Percentiles rank a stretch among this genome's conserved stretches.
Evolutionary conservation across 2,888 invertebrate species (phyloP).

Genomic region (Drosophila histrio): DNA sequence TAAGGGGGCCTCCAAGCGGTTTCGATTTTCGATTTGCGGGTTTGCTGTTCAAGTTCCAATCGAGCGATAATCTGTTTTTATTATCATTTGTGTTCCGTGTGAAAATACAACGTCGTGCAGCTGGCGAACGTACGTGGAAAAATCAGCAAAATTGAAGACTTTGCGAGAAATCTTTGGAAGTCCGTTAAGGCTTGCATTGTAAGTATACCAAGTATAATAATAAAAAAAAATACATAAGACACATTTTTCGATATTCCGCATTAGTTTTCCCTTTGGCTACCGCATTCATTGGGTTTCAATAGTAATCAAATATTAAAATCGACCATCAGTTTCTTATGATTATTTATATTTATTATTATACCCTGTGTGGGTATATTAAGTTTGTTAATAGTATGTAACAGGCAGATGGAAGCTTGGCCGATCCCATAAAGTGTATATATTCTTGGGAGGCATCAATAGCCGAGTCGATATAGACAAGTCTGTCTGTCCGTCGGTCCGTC

Average conservation of each 20-base stretch:
- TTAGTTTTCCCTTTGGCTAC: background rate
- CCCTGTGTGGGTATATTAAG: no score
- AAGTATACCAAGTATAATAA: conserved; percentile 64
- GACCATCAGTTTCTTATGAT: background rate
- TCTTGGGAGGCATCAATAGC: no score
- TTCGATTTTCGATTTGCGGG: conserved; percentile 18
- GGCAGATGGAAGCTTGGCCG: no score
- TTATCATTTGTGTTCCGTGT: conserved; percentile 23
- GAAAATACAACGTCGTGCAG: conserved; percentile 58
- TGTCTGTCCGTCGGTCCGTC: no score
- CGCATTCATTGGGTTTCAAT: background rate
- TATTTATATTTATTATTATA: no score
- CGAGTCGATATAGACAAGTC: no score
- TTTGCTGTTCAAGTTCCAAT: background rate
- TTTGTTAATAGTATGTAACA: no score
- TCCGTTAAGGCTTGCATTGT: conserved; percentile 85
- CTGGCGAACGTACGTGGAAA: conserved; percentile 78
- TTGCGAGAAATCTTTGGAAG: conserved; percentile 85
- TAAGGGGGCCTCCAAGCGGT: conserved; percentile 31
- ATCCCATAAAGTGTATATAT: no score
- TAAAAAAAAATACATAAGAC: background rate
- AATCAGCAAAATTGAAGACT: conserved; percentile 85
- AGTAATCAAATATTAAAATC: background rate
- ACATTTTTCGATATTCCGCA: background rate
- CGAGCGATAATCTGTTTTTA: background rate